These are phyloP conservation scores for Picus viridis DNA, from an alignment of 2,797 vertebrate genomes.

Conservation along the genomic window DNA sequence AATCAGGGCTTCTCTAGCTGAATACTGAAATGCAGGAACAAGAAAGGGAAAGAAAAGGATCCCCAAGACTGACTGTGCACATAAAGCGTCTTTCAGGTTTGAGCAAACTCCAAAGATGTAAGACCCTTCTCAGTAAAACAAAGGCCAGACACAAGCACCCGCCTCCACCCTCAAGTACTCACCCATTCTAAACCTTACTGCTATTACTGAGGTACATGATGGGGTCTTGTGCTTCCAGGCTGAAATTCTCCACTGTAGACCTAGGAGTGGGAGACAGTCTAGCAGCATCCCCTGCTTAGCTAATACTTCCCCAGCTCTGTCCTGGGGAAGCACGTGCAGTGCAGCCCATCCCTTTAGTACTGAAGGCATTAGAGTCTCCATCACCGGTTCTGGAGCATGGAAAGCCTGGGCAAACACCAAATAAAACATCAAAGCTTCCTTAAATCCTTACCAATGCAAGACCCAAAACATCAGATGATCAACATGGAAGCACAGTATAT, in stretches of 20 bases:
- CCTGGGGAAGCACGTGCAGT: not conserved
- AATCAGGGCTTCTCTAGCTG: not conserved
- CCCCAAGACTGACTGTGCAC: not conserved
- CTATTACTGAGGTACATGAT: not conserved
- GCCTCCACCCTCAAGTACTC: not conserved
- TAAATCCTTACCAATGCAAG: not conserved
- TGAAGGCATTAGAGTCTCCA: not conserved
- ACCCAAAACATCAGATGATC: not conserved
- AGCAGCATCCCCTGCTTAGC: not conserved
- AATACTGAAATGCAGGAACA: not conserved
- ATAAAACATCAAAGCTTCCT: not conserved
- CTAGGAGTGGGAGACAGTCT: not conserved
- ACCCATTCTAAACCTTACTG: not conserved
- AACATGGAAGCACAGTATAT: accelerated
- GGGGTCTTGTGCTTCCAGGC: not conserved
- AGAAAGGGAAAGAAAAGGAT: not conserved
- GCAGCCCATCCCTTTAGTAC: not conserved
- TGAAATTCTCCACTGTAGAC: not conserved
- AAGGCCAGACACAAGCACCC: not conserved
- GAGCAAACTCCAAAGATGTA: not conserved
- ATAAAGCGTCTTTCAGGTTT: not conserved
- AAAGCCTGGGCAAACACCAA: not conserved
- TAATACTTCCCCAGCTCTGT: not conserved
- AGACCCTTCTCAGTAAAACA: not conserved
- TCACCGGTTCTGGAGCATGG: accelerated